These are phyloP conservation scores for Apodemus sylvaticus DNA, from an alignment of 2,113 vertebrate genomes.

Conservation along the genomic window DNA sequence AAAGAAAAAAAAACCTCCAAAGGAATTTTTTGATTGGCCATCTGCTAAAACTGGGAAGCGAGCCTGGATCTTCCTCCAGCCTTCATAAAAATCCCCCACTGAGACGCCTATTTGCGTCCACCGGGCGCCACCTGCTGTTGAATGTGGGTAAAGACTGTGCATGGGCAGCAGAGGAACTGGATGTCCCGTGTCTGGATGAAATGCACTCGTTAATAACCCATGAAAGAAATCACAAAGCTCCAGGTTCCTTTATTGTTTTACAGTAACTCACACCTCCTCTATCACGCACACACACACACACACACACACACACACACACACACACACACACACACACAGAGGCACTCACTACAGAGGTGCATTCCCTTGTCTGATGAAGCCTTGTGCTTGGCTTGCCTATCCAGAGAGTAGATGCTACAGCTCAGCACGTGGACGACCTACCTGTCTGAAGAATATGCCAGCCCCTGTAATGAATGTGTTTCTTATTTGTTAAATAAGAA, in stretches of 20 bases:
- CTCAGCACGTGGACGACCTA: not conserved
- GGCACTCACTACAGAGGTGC: not conserved
- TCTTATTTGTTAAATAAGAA: not conserved
- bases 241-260: not conserved
- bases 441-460: not conserved
- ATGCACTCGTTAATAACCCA: not conserved
- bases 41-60: conserved; percentile 85
- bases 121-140: conserved; percentile 83
- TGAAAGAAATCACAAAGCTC: not conserved
- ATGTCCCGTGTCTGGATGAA: not conserved
- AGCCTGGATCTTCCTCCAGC: conserved; percentile 5
- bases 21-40: conserved; percentile 84
- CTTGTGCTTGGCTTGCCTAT: not conserved
- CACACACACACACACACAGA: not conserved
- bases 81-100: conserved; percentile 22
- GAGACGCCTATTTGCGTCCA: conserved; percentile 49
- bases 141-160: not conserved
- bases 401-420: not conserved
- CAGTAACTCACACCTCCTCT: not conserved
- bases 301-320: not conserved
- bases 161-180: not conserved
- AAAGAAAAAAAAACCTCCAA: conserved; percentile 80
- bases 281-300: not conserved
- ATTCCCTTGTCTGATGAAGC: not conserved
- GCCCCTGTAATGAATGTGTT: not conserved